phyloP scores from a whole-genome alignment of 2,797 vertebrate species.

The Enteromius anoplus region DNA sequence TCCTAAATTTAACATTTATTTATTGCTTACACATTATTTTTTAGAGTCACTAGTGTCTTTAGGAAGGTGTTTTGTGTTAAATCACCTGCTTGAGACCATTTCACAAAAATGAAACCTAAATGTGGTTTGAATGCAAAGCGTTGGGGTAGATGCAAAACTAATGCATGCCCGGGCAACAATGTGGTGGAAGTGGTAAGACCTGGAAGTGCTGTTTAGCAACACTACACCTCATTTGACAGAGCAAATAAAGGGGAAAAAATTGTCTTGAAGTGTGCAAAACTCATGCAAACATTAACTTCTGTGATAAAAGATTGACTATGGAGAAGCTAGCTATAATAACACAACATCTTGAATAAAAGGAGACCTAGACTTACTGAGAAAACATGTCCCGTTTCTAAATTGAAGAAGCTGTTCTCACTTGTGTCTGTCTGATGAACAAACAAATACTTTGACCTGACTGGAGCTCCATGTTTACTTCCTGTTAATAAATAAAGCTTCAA shows the following conservation, averaged over 20 bases:
- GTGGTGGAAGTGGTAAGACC: not conserved
- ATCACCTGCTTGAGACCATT: not conserved
- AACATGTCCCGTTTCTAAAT: not conserved
- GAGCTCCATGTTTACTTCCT: not conserved
- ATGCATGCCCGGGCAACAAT: not conserved
- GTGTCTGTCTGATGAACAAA: not conserved
- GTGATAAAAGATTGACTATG: not conserved
- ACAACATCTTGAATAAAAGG: not conserved
- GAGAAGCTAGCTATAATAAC: not conserved
- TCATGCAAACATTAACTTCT: not conserved
- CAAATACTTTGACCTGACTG: not conserved
- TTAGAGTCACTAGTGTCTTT: not conserved
- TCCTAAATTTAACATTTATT: not conserved
- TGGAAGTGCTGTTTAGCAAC: not conserved
- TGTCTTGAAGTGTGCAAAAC: not conserved
- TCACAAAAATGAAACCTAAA: not conserved
- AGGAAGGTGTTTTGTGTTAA: not conserved
- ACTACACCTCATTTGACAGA: not conserved
- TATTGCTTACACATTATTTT: not conserved
- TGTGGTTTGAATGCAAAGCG: not conserved
- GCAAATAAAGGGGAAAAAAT: not conserved
- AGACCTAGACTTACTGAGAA: not conserved
- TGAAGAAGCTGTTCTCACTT: not conserved
- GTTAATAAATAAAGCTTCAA: not conserved
- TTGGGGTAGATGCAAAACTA: not conserved